Percentiles rank a stretch among this genome's conserved stretches.
These are phyloP conservation scores for Malacoraja senta DNA, from an alignment of 2,797 vertebrate genomes.

Conservation along the genomic window DNA sequence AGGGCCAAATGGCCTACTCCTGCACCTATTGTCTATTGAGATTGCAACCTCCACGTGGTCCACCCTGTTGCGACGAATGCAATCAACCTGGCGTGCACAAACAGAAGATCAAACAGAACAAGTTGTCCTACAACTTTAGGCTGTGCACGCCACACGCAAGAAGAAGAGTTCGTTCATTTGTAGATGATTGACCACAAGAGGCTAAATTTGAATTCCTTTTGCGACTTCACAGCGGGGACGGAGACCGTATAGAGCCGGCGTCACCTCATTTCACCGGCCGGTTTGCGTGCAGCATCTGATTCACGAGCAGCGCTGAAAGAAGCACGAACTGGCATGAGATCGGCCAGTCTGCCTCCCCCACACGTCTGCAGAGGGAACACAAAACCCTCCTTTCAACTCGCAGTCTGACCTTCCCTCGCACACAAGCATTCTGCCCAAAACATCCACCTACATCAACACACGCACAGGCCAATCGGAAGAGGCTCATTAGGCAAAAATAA, in stretches of 20 bases:
- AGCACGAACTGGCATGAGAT: neutral
- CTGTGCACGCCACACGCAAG: too few relatives aligned
- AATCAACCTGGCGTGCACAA: too few relatives aligned
- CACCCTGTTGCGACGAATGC: too few relatives aligned
- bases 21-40: too few relatives aligned
- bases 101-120: too few relatives aligned
- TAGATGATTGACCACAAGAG: neutral
- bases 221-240: neutral
- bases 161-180: too few relatives aligned
- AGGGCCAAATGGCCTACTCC: too few relatives aligned
- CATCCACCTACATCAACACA: slow-evolving; percentile 16
- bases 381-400: slow-evolving; percentile 8
- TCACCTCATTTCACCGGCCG: neutral
- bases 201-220: neutral
- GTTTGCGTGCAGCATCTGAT: too few relatives aligned
- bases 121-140: too few relatives aligned
- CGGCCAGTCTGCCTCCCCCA: neutral
- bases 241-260: neutral
- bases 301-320: neutral
- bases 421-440: neutral
- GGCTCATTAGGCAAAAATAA: slow-evolving; percentile 33
- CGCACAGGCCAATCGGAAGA: slow-evolving; percentile 27
- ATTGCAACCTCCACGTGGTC: too few relatives aligned
- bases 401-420: neutral
- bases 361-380: neutral